Percentiles rank a stretch among this genome's conserved stretches.
phyloP scores from a whole-genome alignment of 1,140 invertebrate species.

The Berghia stephanieae region DNA sequence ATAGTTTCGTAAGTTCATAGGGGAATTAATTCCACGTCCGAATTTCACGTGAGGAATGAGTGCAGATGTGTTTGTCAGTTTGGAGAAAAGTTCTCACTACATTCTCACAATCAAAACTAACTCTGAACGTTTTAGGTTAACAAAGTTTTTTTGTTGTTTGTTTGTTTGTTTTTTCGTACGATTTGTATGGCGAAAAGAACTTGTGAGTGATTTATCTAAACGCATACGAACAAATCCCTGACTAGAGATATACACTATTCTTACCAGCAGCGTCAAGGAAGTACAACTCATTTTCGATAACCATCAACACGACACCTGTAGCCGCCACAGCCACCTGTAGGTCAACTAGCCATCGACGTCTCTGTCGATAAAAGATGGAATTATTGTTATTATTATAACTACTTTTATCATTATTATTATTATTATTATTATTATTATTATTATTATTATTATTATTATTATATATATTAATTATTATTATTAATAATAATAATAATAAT shows the following conservation, averaged over 20 bases:
- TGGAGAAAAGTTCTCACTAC: neutral
- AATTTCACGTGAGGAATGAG: too few species aligned
- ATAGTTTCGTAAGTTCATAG: neutral
- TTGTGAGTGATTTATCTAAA: too few species aligned
- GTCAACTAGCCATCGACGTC: constrained; percentile 51
- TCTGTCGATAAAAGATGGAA: constrained; percentile 50
- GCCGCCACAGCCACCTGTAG: constrained; percentile 51
- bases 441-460: neutral
- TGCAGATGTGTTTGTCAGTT: neutral
- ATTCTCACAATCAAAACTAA: neutral
- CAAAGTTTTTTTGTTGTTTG: too few species aligned
- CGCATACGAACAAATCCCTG: too few species aligned
- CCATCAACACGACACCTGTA: constrained; percentile 61
- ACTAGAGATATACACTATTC: too few species aligned
- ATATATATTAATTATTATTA: too few species aligned
- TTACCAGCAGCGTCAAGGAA: constrained; percentile 24
- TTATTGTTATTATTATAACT: constrained; percentile 47
- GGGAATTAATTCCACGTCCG: too few species aligned
- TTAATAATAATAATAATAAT: too few species aligned
- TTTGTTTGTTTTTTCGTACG: too few species aligned
- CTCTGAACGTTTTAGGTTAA: too few species aligned
- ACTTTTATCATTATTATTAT: too few species aligned
- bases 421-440: neutral
- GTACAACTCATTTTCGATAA: constrained; percentile 60
- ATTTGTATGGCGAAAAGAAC: too few species aligned